A percentile compares a stretch with the other conserved stretches of the same genome.
Conservation (phyloP, 2,113 vertebrate genomes). For the Lucifuga dentata region DNA sequence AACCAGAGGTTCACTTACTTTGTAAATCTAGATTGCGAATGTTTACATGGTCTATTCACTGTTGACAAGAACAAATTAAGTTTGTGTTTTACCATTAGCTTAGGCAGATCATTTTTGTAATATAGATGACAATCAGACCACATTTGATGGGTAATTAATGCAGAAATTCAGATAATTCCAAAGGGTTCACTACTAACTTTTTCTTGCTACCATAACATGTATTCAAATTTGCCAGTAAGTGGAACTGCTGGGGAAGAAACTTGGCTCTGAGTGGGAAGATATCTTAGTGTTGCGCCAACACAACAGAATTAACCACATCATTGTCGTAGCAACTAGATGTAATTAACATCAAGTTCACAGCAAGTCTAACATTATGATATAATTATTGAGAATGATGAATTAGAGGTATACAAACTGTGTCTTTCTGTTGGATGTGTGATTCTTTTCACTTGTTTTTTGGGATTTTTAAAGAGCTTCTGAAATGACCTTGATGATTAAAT, state of each 20-base stretch:
- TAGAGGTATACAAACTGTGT: background rate
- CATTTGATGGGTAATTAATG: background rate
- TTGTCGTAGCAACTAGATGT: conserved; percentile 65
- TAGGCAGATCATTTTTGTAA: no score
- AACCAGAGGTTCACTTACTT: no score
- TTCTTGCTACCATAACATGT: background rate
- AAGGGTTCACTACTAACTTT: background rate
- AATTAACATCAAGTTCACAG: conserved; percentile 46
- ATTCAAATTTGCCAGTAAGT: conserved; percentile 26
- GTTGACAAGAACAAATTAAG: no score
- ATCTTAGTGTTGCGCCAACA: conserved; percentile 39
- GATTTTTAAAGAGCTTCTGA: background rate
- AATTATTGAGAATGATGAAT: conserved; percentile 1
- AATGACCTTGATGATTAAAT: conserved; percentile 38
- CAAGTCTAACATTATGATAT: conserved; percentile 27
- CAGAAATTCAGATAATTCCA: no score
- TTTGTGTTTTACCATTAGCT: no score
- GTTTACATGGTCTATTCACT: no score
- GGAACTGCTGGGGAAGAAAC: conserved; percentile 33
- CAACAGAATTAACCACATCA: conserved; percentile 53
- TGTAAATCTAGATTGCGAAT: no score
- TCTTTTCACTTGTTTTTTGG: conserved; percentile 7
- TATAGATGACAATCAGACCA: background rate
- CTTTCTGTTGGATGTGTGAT: background rate
- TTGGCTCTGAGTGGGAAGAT: conserved; percentile 36